Evolutionary conservation across 2,888 invertebrate genomes (phyloP).

Genomic region (Melikaiella ostensackeni): DNA sequence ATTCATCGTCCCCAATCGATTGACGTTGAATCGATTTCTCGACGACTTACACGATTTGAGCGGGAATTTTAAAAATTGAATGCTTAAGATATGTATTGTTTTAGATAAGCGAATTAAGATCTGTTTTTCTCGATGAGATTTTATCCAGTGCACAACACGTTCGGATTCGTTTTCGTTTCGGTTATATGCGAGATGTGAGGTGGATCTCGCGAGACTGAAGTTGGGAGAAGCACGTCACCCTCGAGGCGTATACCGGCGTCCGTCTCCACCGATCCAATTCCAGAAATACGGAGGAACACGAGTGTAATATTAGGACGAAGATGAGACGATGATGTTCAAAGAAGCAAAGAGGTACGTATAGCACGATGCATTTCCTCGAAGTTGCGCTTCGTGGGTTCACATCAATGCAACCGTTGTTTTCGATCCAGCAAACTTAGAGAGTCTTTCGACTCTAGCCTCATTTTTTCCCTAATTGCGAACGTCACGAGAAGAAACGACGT

Average conservation of each 20-base stretch:
- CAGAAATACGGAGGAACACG: conserved; percentile 76
- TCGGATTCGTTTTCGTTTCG: conserved; percentile 40
- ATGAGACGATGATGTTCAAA: conserved; percentile 59
- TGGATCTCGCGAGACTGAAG: conserved; percentile 73
- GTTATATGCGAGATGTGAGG: conserved; percentile 53
- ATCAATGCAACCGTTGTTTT: conserved; percentile 36
- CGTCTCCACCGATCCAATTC: conserved; percentile 70
- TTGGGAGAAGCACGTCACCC: conserved; percentile 61
- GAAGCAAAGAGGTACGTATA: conserved; percentile 51
- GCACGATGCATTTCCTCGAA: conserved; percentile 31
- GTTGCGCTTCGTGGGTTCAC: conserved; percentile 24
- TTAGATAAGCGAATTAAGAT: background rate
- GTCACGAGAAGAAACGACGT: conserved; percentile 9
- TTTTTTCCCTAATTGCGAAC: conserved; percentile 19
- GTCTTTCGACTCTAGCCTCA: conserved; percentile 17
- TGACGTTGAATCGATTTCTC: background rate
- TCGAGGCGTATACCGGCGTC: conserved; percentile 52
- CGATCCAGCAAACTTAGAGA: conserved; percentile 29
- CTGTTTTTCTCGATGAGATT: background rate
- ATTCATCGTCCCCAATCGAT: background rate
- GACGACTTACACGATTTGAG: background rate
- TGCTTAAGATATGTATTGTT: background rate
- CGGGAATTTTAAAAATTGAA: background rate
- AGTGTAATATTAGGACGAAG: conserved; percentile 73
- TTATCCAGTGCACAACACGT: conserved; percentile 33